phyloP scores from a whole-genome alignment of 2,113 vertebrate genomes.

The Psettodes erumei region DNA sequence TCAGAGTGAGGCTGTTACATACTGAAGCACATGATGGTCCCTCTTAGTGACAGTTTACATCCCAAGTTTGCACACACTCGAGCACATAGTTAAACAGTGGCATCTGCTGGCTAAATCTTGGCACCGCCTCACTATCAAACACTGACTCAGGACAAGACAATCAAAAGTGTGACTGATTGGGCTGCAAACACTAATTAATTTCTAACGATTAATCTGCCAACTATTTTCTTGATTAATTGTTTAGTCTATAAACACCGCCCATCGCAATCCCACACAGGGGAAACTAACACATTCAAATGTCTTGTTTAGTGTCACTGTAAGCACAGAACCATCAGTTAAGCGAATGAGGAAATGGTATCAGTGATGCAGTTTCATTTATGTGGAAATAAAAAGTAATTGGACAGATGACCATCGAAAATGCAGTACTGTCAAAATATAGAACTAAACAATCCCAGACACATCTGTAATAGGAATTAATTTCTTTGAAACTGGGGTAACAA shows the following conservation, averaged over 20 bases:
- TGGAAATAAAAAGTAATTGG: conserved; percentile 10
- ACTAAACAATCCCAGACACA: neutral
- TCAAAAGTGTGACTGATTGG: neutral
- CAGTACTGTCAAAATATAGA: neutral
- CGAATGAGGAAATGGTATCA: conserved; percentile 34
- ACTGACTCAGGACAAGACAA: neutral
- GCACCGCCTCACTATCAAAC: conserved; percentile 2
- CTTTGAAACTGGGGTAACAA: neutral
- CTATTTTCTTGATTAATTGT: neutral
- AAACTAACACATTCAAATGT: neutral
- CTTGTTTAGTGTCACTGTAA: neutral
- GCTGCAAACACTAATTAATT: neutral
- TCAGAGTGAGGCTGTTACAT: neutral
- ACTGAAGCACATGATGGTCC: neutral
- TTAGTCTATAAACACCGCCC: neutral
- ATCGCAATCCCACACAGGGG: neutral
- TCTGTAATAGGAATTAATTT: neutral
- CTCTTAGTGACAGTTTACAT: neutral
- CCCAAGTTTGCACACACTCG: neutral
- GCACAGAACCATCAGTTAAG: neutral
- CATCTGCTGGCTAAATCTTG: conserved; percentile 51
- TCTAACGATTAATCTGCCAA: neutral
- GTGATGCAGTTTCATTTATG: neutral
- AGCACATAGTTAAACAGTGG: conserved; percentile 40
- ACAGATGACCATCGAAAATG: neutral